Evolutionary conservation across 2,888 invertebrate species (phyloP).

Genomic region (Drepanosiphum platanoidis): DNA sequence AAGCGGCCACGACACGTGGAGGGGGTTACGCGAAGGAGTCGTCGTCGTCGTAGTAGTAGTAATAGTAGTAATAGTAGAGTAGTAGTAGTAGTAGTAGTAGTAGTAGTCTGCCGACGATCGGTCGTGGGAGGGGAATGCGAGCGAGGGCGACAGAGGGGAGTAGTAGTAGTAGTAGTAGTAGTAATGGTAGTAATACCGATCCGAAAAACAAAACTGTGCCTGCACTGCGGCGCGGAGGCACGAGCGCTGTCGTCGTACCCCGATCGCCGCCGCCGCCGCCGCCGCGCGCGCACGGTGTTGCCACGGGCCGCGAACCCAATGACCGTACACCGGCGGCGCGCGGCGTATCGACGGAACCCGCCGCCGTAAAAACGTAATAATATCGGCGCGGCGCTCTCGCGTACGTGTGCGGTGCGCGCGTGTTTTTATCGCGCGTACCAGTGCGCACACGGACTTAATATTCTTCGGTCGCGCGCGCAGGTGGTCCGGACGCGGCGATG

Average conservation of each 20-base stretch:
- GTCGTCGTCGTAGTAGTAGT: background rate
- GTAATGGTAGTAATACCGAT: constrained; percentile 49
- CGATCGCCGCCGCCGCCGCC: background rate
- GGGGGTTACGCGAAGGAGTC: constrained; percentile 42
- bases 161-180: background rate
- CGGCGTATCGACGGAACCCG: background rate
- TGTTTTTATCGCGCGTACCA: too few species aligned
- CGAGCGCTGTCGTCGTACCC: constrained; percentile 17
- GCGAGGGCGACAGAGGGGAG: background rate
- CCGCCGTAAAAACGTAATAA: too few species aligned
- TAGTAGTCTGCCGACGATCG: background rate
- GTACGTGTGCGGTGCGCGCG: background rate
- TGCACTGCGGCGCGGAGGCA: constrained; percentile 50
- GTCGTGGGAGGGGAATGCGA: background rate
- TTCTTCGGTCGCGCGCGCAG: constrained; percentile 39
- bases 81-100: background rate
- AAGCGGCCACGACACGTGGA: background rate
- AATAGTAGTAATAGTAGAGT: background rate
- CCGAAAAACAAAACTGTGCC: constrained; percentile 51
- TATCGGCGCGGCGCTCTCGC: background rate
- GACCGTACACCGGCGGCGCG: constrained; percentile 10
- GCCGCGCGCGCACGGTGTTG: constrained; percentile 49
- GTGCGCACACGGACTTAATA: constrained; percentile 28
- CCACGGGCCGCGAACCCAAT: constrained; percentile 52
- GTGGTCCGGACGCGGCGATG: constrained; percentile 52